phyloP scores from a whole-genome alignment of 1,140 invertebrate species.

The Penaeus indicus region DNA sequence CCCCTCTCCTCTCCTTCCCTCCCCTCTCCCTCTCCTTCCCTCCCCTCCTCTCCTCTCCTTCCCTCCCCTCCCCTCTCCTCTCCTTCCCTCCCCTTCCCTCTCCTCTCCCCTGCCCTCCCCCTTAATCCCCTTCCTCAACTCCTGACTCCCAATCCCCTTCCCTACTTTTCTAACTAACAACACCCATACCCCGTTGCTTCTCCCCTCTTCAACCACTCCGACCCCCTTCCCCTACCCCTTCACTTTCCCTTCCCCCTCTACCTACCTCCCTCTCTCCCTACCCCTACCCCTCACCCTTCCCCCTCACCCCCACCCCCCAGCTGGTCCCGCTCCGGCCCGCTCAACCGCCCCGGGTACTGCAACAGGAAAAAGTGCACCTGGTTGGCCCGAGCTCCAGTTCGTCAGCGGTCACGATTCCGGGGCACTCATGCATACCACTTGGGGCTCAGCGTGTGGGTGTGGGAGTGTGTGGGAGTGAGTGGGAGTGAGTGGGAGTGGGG shows the following conservation, averaged over 20 bases:
- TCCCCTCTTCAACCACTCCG: neutral
- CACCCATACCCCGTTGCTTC: no score
- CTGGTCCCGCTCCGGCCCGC: neutral
- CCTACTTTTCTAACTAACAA: no score
- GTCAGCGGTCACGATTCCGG: no score
- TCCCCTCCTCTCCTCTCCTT: neutral
- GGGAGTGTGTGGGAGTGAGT: no score
- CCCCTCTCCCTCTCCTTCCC: neutral
- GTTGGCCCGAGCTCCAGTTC: no score
- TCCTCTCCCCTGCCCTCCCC: neutral
- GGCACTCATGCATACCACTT: no score
- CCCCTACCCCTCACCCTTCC: neutral
- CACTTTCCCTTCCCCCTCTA: neutral
- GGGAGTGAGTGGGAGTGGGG: no score
- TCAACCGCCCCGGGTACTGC: neutral
- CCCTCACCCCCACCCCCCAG: neutral
- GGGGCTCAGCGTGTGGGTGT: no score
- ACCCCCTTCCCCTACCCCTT: neutral
- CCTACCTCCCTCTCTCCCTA: neutral
- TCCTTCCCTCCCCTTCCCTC: neutral
- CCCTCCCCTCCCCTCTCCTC: neutral
- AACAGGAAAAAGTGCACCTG: no score
- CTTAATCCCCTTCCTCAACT: neutral
- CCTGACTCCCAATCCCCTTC: neutral
- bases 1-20: no score